Evolutionary conservation across 2,888 invertebrate genomes (phyloP), one percentile per base, ranked within the genome.

Genomic region (Andrena flavipes): DNA sequence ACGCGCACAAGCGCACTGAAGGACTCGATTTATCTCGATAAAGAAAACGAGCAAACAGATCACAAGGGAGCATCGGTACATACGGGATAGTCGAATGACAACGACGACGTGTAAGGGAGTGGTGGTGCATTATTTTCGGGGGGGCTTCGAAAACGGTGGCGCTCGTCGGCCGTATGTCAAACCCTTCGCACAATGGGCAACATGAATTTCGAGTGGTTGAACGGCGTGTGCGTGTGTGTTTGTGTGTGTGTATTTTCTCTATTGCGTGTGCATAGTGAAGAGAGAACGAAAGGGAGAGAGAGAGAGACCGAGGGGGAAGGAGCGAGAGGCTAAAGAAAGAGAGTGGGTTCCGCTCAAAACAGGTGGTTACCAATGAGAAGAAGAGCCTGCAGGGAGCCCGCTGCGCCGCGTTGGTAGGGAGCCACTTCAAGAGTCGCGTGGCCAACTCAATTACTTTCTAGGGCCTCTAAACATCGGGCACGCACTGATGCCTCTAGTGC

Each of bases 401-500:
- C 81, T 86, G 89, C 72, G 84, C 82, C 68, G 65, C 81, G 80
- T 84, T 80, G 88, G 88, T 87, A 88, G 89, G 91, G 90, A 87
- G 90, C 90, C 92, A 93, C 93, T 93, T 89, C 89, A 93, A 91
- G 93, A 93, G 93, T 93, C 93, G 93, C 93, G 93, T 93, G 93
- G 91, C 93, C 91, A 90, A 93, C 92, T 93, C 93, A 92, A 93
- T 93, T 93, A 93, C 92, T 93, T 91, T 91, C 91, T 90, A 91
- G 90, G 88, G 90, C 87, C 87, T 91, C 88, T 86, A 90, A 91
- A 90, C 92, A 89, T 84, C 88, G 81, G 72, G 60, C 83, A 87
- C 88, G 88, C 89, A 87, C 85, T 87, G 86, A 89, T 88, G 87
- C 87, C 84, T 84, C 80, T 80, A 86, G 86, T 82, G 85, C 69